A percentile compares a stretch with the other conserved stretches of the same genome.
Evolutionary conservation across 2,888 invertebrate species (phyloP).

Genomic region (Drosophila neonasuta): DNA sequence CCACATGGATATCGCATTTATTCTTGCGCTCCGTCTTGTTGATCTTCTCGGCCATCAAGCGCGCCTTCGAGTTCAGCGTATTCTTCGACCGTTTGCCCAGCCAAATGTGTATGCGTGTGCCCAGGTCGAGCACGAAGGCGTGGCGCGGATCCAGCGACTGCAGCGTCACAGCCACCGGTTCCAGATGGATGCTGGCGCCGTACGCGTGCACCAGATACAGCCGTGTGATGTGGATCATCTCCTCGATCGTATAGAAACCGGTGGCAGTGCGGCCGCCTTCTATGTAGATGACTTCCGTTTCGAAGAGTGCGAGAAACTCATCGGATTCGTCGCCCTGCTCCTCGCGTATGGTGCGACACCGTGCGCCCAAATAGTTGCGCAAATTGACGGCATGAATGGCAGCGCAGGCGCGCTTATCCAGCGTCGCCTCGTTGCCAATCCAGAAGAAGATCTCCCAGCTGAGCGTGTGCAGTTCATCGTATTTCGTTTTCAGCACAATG

Average conservation of each 20-base stretch:
- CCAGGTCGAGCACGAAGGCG: conserved; percentile 95
- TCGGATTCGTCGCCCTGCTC: conserved; percentile 98
- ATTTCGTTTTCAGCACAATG: conserved; percentile 94
- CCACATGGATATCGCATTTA: conserved; percentile 93
- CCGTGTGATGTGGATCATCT: conserved; percentile 91
- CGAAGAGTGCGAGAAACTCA: conserved; percentile 96
- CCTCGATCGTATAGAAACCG: conserved; percentile 98
- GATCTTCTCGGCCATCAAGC: conserved; percentile 97
- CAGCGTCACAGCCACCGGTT: conserved; percentile 89
- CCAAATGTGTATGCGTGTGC: conserved; percentile 94
- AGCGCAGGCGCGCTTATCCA: conserved; percentile 84
- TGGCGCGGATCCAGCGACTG: conserved; percentile 93
- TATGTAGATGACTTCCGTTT: conserved; percentile 95
- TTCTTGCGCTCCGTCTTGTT: conserved; percentile 99
- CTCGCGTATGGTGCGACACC: conserved; percentile 96
- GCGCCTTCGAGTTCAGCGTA: conserved; percentile 89
- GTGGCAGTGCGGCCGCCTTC: conserved; percentile 98
- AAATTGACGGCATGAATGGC: conserved; percentile 99
- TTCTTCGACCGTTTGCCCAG: conserved; percentile 90
- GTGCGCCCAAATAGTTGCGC: conserved; percentile 96
- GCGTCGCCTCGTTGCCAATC: conserved; percentile 97
- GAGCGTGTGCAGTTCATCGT: conserved; percentile 92
- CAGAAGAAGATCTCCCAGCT: conserved; percentile 99
- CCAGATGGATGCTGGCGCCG: conserved; percentile 93
- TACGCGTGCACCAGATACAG: conserved; percentile 94